phyloP scores from a whole-genome alignment of 2,888 invertebrate genomes.

The Drosophila suboccidentalis region DNA sequence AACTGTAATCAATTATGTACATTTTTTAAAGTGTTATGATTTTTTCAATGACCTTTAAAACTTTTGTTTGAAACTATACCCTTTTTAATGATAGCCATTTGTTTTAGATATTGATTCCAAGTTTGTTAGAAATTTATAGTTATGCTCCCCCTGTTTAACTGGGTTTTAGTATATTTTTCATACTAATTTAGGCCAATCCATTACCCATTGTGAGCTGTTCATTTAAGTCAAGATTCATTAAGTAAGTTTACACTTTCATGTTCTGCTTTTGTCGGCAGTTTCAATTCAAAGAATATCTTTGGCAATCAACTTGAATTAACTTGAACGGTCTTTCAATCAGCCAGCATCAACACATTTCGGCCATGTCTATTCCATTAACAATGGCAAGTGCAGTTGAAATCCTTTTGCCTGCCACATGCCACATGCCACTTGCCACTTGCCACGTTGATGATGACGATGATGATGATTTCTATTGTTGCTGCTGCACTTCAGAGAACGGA shows the following conservation, averaged over 20 bases:
- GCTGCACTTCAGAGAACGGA: conserved; percentile 51
- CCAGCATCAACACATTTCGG: conserved; percentile 23
- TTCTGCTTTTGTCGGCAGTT: conserved; percentile 25
- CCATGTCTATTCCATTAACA: conserved; percentile 20
- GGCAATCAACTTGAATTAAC: conserved; percentile 24
- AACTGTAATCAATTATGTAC: conserved; percentile 16
- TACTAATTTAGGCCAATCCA: not conserved
- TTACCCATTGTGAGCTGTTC: not conserved
- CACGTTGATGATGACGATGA: not conserved
- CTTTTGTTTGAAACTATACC: not conserved
- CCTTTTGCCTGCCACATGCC: conserved; percentile 38
- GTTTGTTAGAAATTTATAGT: not conserved
- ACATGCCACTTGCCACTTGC: conserved; percentile 25
- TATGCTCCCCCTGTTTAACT: not conserved
- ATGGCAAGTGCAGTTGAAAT: conserved; percentile 40
- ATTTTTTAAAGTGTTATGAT: conserved; percentile 4
- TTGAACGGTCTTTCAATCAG: conserved; percentile 39
- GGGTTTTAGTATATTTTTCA: not conserved
- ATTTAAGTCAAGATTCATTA: conserved; percentile 18
- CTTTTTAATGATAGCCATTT: not conserved
- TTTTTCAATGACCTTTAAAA: not conserved
- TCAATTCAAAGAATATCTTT: conserved; percentile 29
- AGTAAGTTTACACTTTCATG: conserved; percentile 6
- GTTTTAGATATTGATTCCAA: not conserved
- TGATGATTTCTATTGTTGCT: conserved; percentile 41